These are phyloP conservation scores for Hemicrepidius hirtus DNA, from an alignment of 2,888 invertebrate species.

Conservation along the genomic window DNA sequence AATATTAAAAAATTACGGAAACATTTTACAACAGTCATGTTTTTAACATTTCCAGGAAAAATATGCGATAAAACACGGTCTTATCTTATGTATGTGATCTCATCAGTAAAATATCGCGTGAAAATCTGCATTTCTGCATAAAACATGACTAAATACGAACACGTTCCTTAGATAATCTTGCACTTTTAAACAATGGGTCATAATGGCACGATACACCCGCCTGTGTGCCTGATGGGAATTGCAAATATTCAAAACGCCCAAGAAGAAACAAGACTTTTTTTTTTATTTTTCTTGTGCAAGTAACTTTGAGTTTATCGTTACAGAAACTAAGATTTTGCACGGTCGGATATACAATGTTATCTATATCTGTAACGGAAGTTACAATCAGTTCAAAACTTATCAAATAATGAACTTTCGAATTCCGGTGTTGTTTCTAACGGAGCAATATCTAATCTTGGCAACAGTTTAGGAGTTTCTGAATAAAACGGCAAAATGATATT, in stretches of 20 bases:
- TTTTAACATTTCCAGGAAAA: conserved; percentile 32
- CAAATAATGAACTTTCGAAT: conserved; percentile 65
- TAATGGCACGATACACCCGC: conserved; percentile 13
- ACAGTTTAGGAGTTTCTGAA: conserved; percentile 46
- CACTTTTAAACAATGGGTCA: conserved; percentile 44
- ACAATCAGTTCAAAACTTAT: conserved; percentile 66
- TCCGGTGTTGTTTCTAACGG: conserved; percentile 59
- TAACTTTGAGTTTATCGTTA: conserved; percentile 32
- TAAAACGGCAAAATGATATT: conserved; percentile 42
- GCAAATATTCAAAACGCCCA: conserved; percentile 28
- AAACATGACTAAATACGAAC: conserved; percentile 44
- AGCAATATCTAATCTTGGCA: conserved; percentile 48
- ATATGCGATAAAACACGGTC: conserved; percentile 35
- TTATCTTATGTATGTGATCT: conserved; percentile 42
- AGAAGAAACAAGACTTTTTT: neutral
- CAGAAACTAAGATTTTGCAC: conserved; percentile 47
- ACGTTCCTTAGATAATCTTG: conserved; percentile 39
- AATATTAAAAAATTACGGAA: conserved; percentile 19
- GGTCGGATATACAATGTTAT: conserved; percentile 57
- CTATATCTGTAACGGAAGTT: conserved; percentile 66
- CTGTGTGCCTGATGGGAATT: conserved; percentile 28
- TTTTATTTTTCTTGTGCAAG: neutral
- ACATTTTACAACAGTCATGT: conserved; percentile 16
- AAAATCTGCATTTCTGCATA: conserved; percentile 43
- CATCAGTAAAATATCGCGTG: conserved; percentile 39